A percentile compares a stretch with the other conserved stretches of the same genome.
These are phyloP conservation scores for Crioceris asparagi DNA, from an alignment of 2,888 invertebrate genomes.

Conservation along the genomic window DNA sequence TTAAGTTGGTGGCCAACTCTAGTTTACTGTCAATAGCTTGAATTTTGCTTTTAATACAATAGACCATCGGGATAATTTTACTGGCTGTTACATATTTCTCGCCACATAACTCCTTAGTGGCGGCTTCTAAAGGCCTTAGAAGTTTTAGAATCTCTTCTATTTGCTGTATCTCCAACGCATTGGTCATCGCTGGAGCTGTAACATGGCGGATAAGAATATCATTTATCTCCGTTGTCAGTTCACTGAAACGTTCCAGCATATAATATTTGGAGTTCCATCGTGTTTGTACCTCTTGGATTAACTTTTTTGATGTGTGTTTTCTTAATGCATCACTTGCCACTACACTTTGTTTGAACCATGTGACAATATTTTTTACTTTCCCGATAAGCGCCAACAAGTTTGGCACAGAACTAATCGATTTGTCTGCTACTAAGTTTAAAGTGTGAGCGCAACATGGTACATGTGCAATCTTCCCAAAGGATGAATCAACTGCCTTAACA, in stretches of 20 bases:
- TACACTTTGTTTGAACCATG: slow-evolving; percentile 11
- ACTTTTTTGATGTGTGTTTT: slow-evolving; percentile 7
- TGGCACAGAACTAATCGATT: slow-evolving; percentile 5
- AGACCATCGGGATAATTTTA: slow-evolving; percentile 14
- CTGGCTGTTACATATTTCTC: slow-evolving; percentile 25
- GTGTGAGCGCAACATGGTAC: slow-evolving; percentile 19
- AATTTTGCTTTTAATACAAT: slow-evolving; percentile 7
- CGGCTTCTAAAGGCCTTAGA: slow-evolving; percentile 26
- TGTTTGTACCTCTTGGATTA: slow-evolving; percentile 25
- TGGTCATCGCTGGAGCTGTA: no score
- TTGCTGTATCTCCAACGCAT: no score
- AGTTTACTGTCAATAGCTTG: slow-evolving; percentile 1
- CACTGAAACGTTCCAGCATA: slow-evolving; percentile 27
- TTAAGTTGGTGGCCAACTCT: slow-evolving; percentile 2
- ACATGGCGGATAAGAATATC: no score
- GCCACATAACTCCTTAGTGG: slow-evolving; percentile 28
- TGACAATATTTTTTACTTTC: slow-evolving; percentile 8
- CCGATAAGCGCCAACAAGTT: background rate
- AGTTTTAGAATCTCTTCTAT: slow-evolving; percentile 21
- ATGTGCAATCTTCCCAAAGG: slow-evolving; percentile 11
- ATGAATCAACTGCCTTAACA: slow-evolving; percentile 4
- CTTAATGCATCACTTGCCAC: slow-evolving; percentile 8
- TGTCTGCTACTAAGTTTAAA: slow-evolving; percentile 13
- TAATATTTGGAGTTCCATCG: slow-evolving; percentile 26
- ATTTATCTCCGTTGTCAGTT: no score